These are phyloP conservation scores for Chelonia mydas DNA, from an alignment of 2,797 vertebrate genomes.

Conservation along the genomic window DNA sequence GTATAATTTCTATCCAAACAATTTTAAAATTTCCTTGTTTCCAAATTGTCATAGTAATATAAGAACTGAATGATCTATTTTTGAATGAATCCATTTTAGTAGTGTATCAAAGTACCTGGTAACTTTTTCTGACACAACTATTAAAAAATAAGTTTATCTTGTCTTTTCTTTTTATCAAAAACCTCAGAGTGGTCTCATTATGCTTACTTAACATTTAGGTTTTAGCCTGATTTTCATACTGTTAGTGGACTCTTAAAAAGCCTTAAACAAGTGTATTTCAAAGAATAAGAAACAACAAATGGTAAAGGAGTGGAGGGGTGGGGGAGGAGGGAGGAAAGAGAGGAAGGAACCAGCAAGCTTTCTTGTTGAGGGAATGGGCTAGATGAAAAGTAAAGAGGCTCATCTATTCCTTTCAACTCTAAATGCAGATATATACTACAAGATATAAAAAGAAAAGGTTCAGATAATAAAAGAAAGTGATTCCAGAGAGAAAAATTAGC, in stretches of 20 bases:
- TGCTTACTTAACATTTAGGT: not conserved
- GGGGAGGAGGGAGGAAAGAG: rapidly evolving
- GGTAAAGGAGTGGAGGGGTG: not conserved
- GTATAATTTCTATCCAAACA: not conserved
- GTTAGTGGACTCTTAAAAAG: not conserved
- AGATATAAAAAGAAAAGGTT: not conserved
- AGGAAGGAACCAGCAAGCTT: not conserved
- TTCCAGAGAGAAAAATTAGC: constrained; percentile 29
- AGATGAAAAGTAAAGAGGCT: not conserved
- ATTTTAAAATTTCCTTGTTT: not conserved
- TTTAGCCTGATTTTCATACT: not conserved
- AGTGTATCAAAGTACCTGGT: not conserved
- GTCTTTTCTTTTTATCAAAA: not conserved
- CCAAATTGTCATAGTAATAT: not conserved
- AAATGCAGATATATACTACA: not conserved
- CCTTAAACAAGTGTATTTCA: not conserved
- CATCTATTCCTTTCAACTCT: not conserved
- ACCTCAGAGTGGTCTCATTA: not conserved
- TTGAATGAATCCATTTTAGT: not conserved
- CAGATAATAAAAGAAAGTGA: not conserved
- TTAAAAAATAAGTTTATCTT: not conserved
- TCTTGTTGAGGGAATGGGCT: not conserved
- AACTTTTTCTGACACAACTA: not conserved
- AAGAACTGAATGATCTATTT: not conserved
- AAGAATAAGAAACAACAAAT: not conserved